phyloP scores from a whole-genome alignment of 2,797 vertebrate species.

The Takifugu rubripes region DNA sequence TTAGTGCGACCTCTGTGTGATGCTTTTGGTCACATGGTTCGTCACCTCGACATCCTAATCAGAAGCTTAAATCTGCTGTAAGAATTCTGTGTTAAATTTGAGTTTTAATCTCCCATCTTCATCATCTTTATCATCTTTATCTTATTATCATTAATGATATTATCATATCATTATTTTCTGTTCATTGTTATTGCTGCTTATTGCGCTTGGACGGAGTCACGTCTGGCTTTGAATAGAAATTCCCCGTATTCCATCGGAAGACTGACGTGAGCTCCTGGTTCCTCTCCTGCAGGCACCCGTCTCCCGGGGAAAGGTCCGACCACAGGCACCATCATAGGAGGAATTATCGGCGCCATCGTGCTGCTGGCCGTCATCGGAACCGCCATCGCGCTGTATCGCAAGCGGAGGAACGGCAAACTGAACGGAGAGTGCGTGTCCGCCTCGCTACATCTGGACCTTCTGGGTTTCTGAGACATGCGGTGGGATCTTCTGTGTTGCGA shows the following conservation, averaged over 20 bases:
- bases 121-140: background rate
- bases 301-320: conserved; percentile 48
- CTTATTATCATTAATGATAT: no score
- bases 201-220: no score
- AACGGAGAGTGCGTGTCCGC: conserved; percentile 64
- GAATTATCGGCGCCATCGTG: conserved; percentile 69
- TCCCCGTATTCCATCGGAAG: no score
- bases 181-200: conserved; percentile 11
- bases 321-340: conserved; percentile 72
- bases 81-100: no score
- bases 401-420: conserved; percentile 41
- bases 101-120: no score
- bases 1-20: conserved; percentile 59
- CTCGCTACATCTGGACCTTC: no score
- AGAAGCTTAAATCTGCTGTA: conserved; percentile 16
- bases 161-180: background rate
- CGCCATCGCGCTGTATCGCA: conserved; percentile 63
- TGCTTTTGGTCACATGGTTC: conserved; percentile 53
- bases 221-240: no score
- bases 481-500: background rate
- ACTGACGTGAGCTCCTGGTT: background rate
- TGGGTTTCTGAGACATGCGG: background rate
- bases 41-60: conserved; percentile 59
- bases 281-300: conserved; percentile 41
- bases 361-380: conserved; percentile 69